Evolutionary conservation across 2,888 invertebrate genomes (phyloP).

Genomic region (Phorcus lineatus): DNA sequence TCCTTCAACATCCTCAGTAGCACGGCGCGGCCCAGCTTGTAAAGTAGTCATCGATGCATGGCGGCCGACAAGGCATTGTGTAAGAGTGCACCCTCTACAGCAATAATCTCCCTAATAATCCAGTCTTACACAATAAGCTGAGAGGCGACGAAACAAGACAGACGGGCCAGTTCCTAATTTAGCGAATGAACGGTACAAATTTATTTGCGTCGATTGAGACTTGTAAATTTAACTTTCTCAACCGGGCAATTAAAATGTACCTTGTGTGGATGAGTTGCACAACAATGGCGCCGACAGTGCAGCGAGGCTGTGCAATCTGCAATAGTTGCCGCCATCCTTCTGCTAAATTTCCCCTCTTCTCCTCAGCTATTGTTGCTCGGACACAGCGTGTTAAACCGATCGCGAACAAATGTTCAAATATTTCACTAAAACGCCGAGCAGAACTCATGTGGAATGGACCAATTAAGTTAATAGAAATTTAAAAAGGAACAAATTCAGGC

Average conservation of each 20-base stretch:
- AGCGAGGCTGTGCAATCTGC: neutral
- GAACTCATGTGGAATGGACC: constrained; percentile 15
- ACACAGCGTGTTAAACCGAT: constrained; percentile 14
- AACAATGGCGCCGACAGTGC: neutral
- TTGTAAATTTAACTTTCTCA: constrained; percentile 17
- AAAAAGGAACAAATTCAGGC: constrained; percentile 2
- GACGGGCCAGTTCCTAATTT: neutral
- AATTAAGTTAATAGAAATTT: constrained; percentile 21
- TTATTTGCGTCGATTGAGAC: neutral
- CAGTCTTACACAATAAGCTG: no score
- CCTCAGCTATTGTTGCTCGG: neutral
- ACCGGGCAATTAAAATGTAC: constrained; percentile 18
- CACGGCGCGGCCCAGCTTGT: no score
- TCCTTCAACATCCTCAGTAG: no score
- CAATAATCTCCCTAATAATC: no score
- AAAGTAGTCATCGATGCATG: no score
- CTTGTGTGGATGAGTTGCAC: neutral
- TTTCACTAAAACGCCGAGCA: constrained; percentile 4
- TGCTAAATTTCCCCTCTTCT: constrained; percentile 12
- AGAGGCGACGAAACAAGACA: no score
- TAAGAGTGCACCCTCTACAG: no score
- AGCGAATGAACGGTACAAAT: neutral
- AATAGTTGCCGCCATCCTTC: neutral
- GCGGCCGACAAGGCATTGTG: no score
- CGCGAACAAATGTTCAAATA: constrained; percentile 16